These are phyloP conservation scores for Lerema accius DNA, from an alignment of 1,140 invertebrate species.

Conservation along the genomic window DNA sequence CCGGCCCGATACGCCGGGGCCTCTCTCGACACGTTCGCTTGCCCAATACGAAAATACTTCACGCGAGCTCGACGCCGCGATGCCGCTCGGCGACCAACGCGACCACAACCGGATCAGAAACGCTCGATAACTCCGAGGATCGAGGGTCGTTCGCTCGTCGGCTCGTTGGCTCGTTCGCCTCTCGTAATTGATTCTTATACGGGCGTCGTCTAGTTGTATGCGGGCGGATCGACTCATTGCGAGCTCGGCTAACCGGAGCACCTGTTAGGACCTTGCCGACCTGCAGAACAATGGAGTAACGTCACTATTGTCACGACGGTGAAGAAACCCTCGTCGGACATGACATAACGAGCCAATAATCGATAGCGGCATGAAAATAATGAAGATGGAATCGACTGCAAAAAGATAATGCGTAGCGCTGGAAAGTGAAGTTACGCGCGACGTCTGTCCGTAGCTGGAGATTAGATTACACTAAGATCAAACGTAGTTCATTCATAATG, in stretches of 20 bases:
- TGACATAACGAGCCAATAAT: slow-evolving; percentile 51
- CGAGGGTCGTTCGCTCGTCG: slow-evolving; percentile 45
- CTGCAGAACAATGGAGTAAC: slow-evolving; percentile 31
- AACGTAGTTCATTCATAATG: slow-evolving; percentile 60
- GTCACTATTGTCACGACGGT: slow-evolving; percentile 51
- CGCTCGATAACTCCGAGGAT: slow-evolving; percentile 27
- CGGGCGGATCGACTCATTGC: slow-evolving; percentile 43
- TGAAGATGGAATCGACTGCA: slow-evolving; percentile 18
- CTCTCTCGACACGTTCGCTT: slow-evolving; percentile 77
- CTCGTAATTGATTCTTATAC: slow-evolving; percentile 57
- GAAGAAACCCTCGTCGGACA: slow-evolving; percentile 57
- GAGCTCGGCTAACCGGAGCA: slow-evolving; percentile 43
- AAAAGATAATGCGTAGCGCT: slow-evolving; percentile 14
- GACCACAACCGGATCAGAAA: slow-evolving; percentile 18
- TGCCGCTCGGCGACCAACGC: too few relatives aligned
- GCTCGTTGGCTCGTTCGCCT: slow-evolving; percentile 48
- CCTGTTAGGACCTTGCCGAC: slow-evolving; percentile 41
- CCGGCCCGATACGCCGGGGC: slow-evolving; percentile 63
- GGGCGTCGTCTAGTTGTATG: slow-evolving; percentile 57
- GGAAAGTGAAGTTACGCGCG: slow-evolving; percentile 36
- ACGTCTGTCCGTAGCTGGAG: slow-evolving; percentile 39
- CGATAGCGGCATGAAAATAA: slow-evolving; percentile 25
- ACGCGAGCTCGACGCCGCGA: slow-evolving; percentile 34
- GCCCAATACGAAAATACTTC: slow-evolving; percentile 58
- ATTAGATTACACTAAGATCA: slow-evolving; percentile 51